phyloP scores from a whole-genome alignment of 2,888 invertebrate genomes.

The Agrotis exclamationis region DNA sequence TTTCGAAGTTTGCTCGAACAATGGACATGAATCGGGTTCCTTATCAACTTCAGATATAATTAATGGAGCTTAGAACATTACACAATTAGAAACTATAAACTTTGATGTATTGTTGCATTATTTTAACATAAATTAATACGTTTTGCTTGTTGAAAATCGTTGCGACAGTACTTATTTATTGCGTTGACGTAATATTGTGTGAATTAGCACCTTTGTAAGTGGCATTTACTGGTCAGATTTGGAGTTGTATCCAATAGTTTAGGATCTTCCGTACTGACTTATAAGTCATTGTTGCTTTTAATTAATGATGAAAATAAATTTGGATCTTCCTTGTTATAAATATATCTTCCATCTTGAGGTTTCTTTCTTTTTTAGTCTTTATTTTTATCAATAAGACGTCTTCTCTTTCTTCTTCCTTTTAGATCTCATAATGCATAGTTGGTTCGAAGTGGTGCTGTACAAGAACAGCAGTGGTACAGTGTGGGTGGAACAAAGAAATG shows the following conservation, averaged over 20 bases:
- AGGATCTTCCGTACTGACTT: not conserved
- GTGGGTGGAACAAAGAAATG: too few species aligned
- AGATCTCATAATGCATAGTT: too few species aligned
- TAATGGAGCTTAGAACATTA: constrained; percentile 71
- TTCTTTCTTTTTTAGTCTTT: not conserved
- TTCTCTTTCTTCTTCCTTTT: too few species aligned
- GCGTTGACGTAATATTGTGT: constrained; percentile 43
- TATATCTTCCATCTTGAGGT: not conserved
- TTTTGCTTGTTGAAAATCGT: constrained; percentile 60
- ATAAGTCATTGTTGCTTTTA: not conserved
- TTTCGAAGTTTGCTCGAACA: constrained; percentile 72
- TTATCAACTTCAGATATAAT: constrained; percentile 75
- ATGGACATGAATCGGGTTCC: constrained; percentile 71
- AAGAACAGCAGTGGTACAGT: too few species aligned
- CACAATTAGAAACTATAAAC: constrained; percentile 71
- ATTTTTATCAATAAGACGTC: too few species aligned
- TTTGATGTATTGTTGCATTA: constrained; percentile 64
- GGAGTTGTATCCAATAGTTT: not conserved
- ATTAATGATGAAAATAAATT: not conserved
- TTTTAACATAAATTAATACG: constrained; percentile 65
- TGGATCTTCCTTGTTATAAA: not conserved
- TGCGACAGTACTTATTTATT: constrained; percentile 60
- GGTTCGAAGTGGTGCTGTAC: too few species aligned
- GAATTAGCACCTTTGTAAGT: constrained; percentile 41
- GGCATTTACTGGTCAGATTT: constrained; percentile 26